Conservation (phyloP, 2,797 vertebrate species). For the Borostomias antarcticus region DNA sequence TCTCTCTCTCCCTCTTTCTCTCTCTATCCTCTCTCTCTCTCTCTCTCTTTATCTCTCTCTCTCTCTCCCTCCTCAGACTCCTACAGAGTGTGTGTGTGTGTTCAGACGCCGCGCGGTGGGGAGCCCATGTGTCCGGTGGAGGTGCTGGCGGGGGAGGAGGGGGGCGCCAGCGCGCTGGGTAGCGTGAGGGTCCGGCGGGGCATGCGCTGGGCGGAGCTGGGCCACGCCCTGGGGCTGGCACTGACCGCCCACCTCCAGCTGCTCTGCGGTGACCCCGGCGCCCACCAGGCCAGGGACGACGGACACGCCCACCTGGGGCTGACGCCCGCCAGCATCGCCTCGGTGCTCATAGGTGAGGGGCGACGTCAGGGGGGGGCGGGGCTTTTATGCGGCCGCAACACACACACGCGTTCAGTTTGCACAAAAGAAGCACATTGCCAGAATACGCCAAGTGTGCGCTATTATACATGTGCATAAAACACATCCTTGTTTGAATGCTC, state of each 20-base stretch:
- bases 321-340: slow-evolving; percentile 76
- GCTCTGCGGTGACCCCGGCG: slow-evolving; percentile 80
- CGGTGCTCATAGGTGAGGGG: slow-evolving; percentile 85
- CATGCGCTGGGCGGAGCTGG: slow-evolving; percentile 85
- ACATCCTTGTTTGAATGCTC: no score
- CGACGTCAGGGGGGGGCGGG: no score
- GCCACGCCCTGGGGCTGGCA: slow-evolving; percentile 77
- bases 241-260: slow-evolving; percentile 85
- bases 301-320: slow-evolving; percentile 80
- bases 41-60: no score
- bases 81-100: slow-evolving; percentile 83
- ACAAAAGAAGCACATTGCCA: no score
- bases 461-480: no score
- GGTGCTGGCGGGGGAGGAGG: slow-evolving; percentile 41
- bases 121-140: slow-evolving; percentile 73
- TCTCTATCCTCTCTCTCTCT: not conserved
- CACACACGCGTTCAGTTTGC: not conserved
- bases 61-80: slow-evolving; percentile 72
- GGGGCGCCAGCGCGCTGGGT: slow-evolving; percentile 71
- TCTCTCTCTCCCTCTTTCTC: not conserved
- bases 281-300: slow-evolving; percentile 67
- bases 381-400: not conserved
- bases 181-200: slow-evolving; percentile 81
- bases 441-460: no score
- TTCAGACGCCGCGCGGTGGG: slow-evolving; percentile 71